Evolutionary conservation across 2,888 invertebrate genomes (phyloP), one percentile per base, ranked within the genome.

Genomic region (Scaeva pyrastri): DNA sequence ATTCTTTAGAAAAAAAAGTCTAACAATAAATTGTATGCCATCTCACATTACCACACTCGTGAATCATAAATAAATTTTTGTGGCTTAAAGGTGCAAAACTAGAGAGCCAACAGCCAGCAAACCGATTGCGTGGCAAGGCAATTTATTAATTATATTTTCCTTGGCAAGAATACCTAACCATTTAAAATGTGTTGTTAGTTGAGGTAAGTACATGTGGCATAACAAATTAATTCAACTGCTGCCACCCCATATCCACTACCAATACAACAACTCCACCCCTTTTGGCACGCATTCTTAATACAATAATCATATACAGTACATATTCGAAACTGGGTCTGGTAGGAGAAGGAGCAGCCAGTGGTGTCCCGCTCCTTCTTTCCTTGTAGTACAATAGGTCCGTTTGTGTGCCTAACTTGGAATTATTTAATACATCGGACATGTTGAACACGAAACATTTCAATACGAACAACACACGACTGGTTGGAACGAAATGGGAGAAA

Each of bases 401-500:
- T 70, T 83, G 78, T 78, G 48, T 74, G 50, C 48, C 48, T 55
- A 78, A 56, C 73, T 41, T 78, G 48, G 31, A 78, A 83, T 83
- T 83, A 78, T 83, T 83, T 73, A 83, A 83, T 78, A 78, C 55
- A 26, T 70, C 78, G 52, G 68, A 73, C 78, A 73, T 83, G 82
- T 68, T 73, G 52, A 68, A 83, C 82, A 78, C 73, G 82, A 66
- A 78, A 72, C 82, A 78, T 78, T 83, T 62, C 78, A 83, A 73
- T 70, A 70, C 74, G 70, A 62, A 79, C 55, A 64, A 64, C 16
- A 64, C 5, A 26, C 26, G 0, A 78, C 60, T 55, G 23, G 31
- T 5, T 31, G 31, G 31, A 5, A 31, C 31, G 8, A 8, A 31
- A 31, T 31, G 31, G 5, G 5, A 31, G 31, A 31, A 8, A 31